A percentile compares a stretch with the other conserved stretches of the same genome.
These are phyloP conservation scores for Catocala nupta DNA, from an alignment of 2,888 invertebrate genomes.

Conservation along the genomic window DNA sequence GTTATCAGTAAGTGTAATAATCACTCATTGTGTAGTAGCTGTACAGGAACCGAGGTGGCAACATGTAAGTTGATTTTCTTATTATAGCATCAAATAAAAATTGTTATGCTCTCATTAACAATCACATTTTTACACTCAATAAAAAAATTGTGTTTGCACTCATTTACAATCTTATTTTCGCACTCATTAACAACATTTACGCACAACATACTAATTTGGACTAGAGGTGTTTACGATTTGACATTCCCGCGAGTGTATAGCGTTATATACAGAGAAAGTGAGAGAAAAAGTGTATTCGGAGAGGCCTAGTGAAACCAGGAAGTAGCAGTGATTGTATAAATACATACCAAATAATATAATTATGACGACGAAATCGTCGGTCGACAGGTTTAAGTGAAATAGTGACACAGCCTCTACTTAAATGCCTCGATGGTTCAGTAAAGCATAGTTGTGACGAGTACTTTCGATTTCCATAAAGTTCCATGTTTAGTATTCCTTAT, in stretches of 20 bases:
- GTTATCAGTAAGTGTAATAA: conserved; percentile 38
- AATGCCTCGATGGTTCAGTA: too few species aligned
- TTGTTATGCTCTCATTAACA: too few species aligned
- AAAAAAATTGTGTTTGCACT: too few species aligned
- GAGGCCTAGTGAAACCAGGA: background rate
- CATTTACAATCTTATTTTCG: too few species aligned
- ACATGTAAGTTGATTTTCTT: conserved; percentile 29
- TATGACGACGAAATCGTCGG: background rate
- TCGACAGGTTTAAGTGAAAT: background rate
- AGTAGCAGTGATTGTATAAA: background rate
- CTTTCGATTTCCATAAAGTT: too few species aligned
- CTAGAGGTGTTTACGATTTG: too few species aligned
- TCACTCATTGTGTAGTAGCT: conserved; percentile 31
- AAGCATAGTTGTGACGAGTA: too few species aligned
- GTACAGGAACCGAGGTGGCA: conserved; percentile 11
- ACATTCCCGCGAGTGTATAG: background rate
- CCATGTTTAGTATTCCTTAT: too few species aligned
- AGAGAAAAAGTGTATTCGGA: background rate
- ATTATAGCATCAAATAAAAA: background rate
- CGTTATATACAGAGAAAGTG: background rate
- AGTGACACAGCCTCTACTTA: too few species aligned
- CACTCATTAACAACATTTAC: too few species aligned
- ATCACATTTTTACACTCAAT: too few species aligned
- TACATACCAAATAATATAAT: background rate
- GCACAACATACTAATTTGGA: too few species aligned